Conservation (phyloP, 2,113 vertebrate species). For the Crotalus helleri region DNA sequence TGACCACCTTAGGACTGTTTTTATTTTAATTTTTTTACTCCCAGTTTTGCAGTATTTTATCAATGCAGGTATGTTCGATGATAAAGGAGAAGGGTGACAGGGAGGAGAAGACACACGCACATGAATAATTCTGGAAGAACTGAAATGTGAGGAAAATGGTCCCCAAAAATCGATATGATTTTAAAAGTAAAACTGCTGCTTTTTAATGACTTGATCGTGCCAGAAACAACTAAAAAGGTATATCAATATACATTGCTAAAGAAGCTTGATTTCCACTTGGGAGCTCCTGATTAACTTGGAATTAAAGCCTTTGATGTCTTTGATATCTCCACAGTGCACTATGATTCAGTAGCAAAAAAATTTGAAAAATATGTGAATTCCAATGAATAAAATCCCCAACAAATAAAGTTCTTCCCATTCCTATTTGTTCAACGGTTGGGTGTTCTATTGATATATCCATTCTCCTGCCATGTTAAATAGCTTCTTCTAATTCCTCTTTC, state of each 20-base stretch:
- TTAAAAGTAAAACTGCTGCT: not conserved
- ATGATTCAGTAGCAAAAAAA: not conserved
- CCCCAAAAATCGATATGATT: not conserved
- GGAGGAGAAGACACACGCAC: not conserved
- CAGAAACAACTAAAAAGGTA: not conserved
- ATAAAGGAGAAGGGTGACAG: not conserved
- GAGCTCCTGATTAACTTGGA: not conserved
- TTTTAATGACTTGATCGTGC: not conserved
- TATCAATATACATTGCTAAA: not conserved
- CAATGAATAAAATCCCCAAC: not conserved
- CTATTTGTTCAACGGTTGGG: not conserved
- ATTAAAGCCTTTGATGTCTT: not conserved
- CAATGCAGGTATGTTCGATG: not conserved
- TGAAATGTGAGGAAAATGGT: not conserved
- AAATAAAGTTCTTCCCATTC: not conserved
- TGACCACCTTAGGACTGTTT: not conserved
- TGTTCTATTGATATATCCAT: constrained; percentile 44
- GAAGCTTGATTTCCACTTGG: not conserved
- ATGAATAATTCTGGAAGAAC: not conserved
- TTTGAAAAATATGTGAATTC: not conserved
- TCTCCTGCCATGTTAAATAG: constrained; percentile 44
- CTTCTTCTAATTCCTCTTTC: constrained; percentile 57
- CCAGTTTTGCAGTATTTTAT: not conserved
- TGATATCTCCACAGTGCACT: not conserved
- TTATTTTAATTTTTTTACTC: not conserved